A percentile compares a stretch with the other conserved stretches of the same genome.
Evolutionary conservation across 1,140 invertebrate genomes (phyloP).

Genomic region (Camponotus floridanus): DNA sequence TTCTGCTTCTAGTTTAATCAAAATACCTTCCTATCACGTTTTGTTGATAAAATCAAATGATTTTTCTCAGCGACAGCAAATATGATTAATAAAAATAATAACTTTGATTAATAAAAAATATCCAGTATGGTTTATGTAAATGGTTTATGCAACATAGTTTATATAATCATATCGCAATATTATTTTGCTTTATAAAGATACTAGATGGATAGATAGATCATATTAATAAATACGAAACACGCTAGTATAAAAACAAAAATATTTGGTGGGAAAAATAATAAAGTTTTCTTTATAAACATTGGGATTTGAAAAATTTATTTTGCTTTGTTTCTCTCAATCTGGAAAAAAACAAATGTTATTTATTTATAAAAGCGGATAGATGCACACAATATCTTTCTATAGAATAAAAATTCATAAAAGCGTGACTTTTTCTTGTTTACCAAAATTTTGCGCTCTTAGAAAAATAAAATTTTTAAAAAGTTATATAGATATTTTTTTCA

Average conservation of each 20-base stretch:
- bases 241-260: neutral
- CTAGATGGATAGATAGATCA: neutral
- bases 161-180: neutral
- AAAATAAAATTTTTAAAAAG: neutral
- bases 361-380: neutral
- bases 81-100: no score
- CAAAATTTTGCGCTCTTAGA: no score
- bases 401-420: neutral
- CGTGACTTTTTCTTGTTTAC: no score
- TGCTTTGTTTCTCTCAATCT: neutral
- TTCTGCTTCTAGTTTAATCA: no score
- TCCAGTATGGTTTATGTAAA: neutral
- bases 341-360: neutral
- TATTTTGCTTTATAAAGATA: neutral
- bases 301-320: neutral
- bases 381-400: neutral
- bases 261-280: neutral
- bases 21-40: no score
- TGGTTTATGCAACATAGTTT: neutral
- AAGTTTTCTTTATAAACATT: neutral
- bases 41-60: no score
- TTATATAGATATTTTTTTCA: neutral
- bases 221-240: neutral
- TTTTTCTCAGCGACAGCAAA: no score
- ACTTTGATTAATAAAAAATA: neutral